A percentile compares a stretch with the other conserved stretches of the same genome.
Evolutionary conservation across 2,888 invertebrate species (phyloP).

Genomic region (Ichneumoninae sp.): DNA sequence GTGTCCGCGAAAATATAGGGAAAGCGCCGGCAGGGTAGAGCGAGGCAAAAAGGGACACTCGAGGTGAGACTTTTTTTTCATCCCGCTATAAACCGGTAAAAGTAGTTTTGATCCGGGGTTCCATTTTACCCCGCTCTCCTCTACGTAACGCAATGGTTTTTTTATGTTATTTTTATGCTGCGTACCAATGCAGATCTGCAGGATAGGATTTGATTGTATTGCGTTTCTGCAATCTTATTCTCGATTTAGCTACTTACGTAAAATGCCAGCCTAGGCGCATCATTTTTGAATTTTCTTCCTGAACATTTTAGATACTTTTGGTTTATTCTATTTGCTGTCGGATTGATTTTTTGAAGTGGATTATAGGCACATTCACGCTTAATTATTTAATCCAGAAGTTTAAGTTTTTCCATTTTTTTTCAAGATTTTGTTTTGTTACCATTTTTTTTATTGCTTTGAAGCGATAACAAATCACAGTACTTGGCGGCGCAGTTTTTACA

Average conservation of each 20-base stretch:
- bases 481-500: too few species aligned
- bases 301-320: not conserved
- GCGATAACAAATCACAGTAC: too few species aligned
- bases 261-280: not conserved
- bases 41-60: not conserved
- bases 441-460: too few species aligned
- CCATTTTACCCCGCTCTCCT: not conserved
- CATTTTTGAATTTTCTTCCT: not conserved
- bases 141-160: not conserved
- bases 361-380: too few species aligned
- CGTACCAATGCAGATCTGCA: not conserved
- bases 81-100: slow-evolving; percentile 14
- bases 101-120: not conserved
- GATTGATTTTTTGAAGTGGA: not conserved
- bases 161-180: not conserved
- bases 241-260: not conserved
- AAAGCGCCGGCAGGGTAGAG: slow-evolving; percentile 26
- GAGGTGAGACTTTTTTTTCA: not conserved
- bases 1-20: slow-evolving; percentile 17
- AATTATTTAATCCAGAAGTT: too few species aligned
- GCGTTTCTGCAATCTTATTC: not conserved
- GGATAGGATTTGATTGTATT: not conserved
- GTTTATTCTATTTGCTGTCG: not conserved
- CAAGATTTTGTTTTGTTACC: not conserved
- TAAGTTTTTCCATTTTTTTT: not conserved